phyloP scores from a whole-genome alignment of 2,888 invertebrate genomes.

The Tachina lurida region DNA sequence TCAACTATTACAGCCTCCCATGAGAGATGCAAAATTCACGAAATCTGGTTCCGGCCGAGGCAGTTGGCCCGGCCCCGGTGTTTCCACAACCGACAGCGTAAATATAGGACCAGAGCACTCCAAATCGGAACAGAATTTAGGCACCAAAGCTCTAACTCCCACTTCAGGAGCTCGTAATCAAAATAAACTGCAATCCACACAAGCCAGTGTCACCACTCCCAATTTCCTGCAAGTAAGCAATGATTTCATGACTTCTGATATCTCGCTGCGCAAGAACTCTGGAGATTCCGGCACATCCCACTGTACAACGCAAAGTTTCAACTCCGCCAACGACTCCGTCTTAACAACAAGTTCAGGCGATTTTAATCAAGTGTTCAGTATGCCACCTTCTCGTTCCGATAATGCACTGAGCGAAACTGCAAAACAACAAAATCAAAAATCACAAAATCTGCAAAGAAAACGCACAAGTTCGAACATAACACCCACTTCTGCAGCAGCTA shows the following conservation, averaged over 20 bases:
- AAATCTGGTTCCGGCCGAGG: conserved; percentile 91
- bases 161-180: conserved; percentile 46
- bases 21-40: conserved; percentile 88
- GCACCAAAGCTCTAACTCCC: conserved; percentile 73
- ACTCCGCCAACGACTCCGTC: conserved; percentile 79
- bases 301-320: conserved; percentile 83
- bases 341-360: conserved; percentile 77
- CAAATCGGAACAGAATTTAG: conserved; percentile 90
- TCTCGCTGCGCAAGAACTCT: conserved; percentile 84
- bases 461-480: conserved; percentile 84
- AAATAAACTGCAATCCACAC: conserved; percentile 46
- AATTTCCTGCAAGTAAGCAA: conserved; percentile 75
- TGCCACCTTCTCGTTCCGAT: conserved; percentile 91
- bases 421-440: conserved; percentile 85
- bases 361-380: conserved; percentile 81
- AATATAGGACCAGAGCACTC: conserved; percentile 87
- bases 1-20: conserved; percentile 82
- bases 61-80: conserved; percentile 92
- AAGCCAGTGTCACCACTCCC: conserved; percentile 51
- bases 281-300: conserved; percentile 84
- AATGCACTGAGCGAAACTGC: conserved; percentile 86
- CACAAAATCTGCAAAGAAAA: conserved; percentile 84
- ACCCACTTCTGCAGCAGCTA: conserved; percentile 68
- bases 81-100: conserved; percentile 60
- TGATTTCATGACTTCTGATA: conserved; percentile 79